Evolutionary conservation across 2,113 vertebrate genomes (phyloP).

Genomic region (Amblyornis subalaris): DNA sequence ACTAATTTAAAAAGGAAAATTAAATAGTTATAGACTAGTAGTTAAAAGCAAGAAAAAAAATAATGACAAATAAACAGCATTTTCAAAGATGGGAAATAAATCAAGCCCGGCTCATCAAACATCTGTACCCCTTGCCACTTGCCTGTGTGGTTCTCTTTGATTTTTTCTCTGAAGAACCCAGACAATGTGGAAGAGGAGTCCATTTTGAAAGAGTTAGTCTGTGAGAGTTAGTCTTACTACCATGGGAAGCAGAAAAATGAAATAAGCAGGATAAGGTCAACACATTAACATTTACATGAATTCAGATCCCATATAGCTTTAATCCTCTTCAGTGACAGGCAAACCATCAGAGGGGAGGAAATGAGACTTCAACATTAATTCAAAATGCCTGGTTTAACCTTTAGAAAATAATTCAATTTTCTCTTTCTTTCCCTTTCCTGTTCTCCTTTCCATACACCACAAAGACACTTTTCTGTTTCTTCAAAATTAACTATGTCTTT

Average conservation of each 20-base stretch:
- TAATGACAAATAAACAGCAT: not conserved
- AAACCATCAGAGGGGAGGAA: constrained; percentile 5
- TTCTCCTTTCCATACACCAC: not conserved
- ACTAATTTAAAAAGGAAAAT: not conserved
- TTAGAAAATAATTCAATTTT: constrained; percentile 42
- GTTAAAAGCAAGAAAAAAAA: not conserved
- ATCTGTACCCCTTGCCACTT: not conserved
- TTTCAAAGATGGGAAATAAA: not conserved
- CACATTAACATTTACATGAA: constrained; percentile 52
- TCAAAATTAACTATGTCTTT: not conserved
- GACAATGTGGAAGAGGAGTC: not conserved
- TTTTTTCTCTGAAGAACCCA: not conserved
- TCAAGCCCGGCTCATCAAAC: not conserved
- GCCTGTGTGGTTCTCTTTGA: not conserved
- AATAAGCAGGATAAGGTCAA: constrained; percentile 41
- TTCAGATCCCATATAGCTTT: constrained; percentile 21
- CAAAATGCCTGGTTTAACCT: constrained; percentile 49
- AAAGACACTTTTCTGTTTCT: not conserved
- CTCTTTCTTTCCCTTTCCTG: not conserved
- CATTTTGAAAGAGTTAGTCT: not conserved
- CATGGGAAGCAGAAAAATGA: not conserved
- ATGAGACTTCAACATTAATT: constrained; percentile 46
- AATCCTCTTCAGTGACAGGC: constrained; percentile 18
- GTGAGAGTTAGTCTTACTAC: not conserved
- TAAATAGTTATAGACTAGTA: not conserved